phyloP scores from a whole-genome alignment of 2,888 invertebrate genomes.

The Iphiclides podalirius region DNA sequence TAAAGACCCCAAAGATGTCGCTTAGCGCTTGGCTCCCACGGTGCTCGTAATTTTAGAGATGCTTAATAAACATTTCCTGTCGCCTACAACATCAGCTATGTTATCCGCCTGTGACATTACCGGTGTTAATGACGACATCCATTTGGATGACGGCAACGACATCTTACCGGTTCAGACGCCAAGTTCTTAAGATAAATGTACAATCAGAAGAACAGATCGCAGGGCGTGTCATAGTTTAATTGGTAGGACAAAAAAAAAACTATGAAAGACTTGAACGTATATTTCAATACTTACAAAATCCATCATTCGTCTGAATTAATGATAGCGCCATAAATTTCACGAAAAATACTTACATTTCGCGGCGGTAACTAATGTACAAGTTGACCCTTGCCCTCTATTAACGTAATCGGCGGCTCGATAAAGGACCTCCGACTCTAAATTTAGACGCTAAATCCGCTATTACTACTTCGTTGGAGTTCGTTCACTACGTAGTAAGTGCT shows the following conservation, averaged over 20 bases:
- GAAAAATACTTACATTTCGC: background rate
- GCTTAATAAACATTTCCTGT: background rate
- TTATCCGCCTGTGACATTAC: background rate
- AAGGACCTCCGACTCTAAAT: conserved; percentile 11
- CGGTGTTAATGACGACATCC: background rate
- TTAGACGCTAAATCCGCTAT: conserved; percentile 12
- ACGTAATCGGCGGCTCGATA: background rate
- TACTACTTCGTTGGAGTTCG: conserved; percentile 27
- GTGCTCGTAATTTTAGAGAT: background rate
- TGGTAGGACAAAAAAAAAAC: background rate
- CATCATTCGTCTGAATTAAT: background rate
- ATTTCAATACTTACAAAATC: too few relatives aligned
- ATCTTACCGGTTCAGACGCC: background rate
- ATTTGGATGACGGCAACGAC: background rate
- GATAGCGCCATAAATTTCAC: background rate
- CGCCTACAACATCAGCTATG: background rate
- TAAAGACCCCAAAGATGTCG: too few relatives aligned
- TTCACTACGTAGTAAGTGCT: conserved; percentile 44
- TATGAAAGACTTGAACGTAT: too few relatives aligned
- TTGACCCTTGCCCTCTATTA: background rate
- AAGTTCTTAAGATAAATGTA: background rate
- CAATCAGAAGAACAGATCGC: background rate
- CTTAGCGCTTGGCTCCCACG: background rate
- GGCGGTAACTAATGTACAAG: background rate
- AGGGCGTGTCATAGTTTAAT: background rate